Evolutionary conservation across 2,888 invertebrate genomes (phyloP), one percentile per base, ranked within the genome.

Genomic region (Zygogramma bicolorata): DNA sequence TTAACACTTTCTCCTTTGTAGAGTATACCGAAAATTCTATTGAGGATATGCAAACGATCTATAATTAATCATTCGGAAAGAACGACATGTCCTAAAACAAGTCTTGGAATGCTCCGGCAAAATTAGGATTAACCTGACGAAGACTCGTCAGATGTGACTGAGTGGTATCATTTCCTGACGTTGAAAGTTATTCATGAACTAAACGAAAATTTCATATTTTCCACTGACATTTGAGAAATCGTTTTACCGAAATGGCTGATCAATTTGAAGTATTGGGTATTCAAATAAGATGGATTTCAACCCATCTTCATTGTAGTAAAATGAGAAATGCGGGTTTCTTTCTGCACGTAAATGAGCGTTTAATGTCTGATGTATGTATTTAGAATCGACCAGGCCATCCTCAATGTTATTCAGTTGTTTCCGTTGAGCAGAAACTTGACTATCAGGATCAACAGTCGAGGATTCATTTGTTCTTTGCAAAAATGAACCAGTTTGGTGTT

Each of bases 341-440:
- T 72, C 61, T 63, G 68, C 73, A 73, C 73, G 73, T 73, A 69
- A 42, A 63, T 29, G 46, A 46, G 13, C n/a, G 13, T 53, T 53
- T 53, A 25, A 53, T 27, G 53, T 10, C 53, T 53, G 25, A 6
- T 53, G 27, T 53, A 46, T 46, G 46, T 27, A 27, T 53, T 13
- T n/a, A 20, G 18, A 20, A 53, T 53, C 53, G 27, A 27, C 25
- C 25, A 25, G n/a, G 53, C 53, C 53, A 53, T 53, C 53, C 53
- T 27, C 53, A 53, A 53, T 27, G 25, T 27, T 27, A 2, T 53
- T 53, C 53, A 22, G 22, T 53, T 25, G 53, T n/a, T 27, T 53
- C 53, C 53, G 13, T 27, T 10, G 27, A 27, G 53, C n/a, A 27
- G 4, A 27, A 27, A 27, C 53, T 13, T n/a, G 53, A n/a, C n/a